Conservation (phyloP, 1,140 invertebrate species). For the Oncopodura yosiiana region DNA sequence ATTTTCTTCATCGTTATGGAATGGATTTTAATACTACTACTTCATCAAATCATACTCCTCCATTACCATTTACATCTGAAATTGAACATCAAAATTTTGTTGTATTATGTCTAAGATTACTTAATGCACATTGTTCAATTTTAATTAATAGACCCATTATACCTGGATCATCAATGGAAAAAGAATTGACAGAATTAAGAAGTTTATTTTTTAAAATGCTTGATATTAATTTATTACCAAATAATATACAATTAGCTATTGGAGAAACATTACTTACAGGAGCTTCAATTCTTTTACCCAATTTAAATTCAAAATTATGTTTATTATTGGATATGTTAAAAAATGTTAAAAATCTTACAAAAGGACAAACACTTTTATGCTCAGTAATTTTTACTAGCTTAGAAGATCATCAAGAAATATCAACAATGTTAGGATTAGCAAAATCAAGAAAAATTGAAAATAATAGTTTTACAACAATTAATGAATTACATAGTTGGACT, state of each 20-base stretch:
- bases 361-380: conserved; percentile 54
- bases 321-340: conserved; percentile 51
- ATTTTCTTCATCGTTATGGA: conserved; percentile 50
- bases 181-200: conserved; percentile 14
- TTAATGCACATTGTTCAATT: conserved; percentile 51
- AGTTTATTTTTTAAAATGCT: conserved; percentile 41
- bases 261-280: conserved; percentile 51
- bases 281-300: conserved; percentile 50
- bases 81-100: conserved; percentile 52
- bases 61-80: conserved; percentile 23
- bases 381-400: conserved; percentile 53
- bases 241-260: conserved; percentile 46
- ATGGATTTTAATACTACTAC: conserved; percentile 12
- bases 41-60: too few relatives aligned
- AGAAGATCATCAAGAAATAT: conserved; percentile 51
- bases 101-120: conserved; percentile 47
- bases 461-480: conserved; percentile 40
- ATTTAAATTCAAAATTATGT: conserved; percentile 50
- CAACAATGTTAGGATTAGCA: conserved; percentile 47
- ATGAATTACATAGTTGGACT: conserved; percentile 40
- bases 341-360: conserved; percentile 46
- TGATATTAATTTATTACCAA: conserved; percentile 49
- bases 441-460: conserved; percentile 33
- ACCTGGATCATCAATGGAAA: conserved; percentile 7
- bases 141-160: conserved; percentile 13